Conservation (phyloP, 2,888 invertebrate genomes). For the Agrochola macilenta region DNA sequence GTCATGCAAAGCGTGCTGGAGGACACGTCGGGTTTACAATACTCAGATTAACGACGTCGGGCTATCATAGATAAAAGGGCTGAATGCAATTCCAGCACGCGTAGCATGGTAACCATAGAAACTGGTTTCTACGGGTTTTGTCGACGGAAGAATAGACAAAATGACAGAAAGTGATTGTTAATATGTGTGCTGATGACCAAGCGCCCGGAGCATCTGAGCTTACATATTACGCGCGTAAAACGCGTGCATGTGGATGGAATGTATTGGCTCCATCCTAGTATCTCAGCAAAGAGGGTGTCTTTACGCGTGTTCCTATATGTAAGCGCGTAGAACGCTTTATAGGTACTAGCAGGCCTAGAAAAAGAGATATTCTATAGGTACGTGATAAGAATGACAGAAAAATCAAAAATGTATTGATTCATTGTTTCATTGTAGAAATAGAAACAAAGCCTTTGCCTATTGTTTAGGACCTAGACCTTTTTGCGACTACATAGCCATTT, state of each 20-base stretch:
- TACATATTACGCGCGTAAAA: too few species aligned
- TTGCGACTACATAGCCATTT: neutral
- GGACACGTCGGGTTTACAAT: neutral
- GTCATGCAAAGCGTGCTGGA: neutral
- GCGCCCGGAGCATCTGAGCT: neutral
- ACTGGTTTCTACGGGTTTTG: too few species aligned
- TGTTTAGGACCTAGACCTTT: too few species aligned
- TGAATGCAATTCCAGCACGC: neutral
- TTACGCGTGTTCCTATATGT: neutral
- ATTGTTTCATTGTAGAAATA: neutral
- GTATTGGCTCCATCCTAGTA: neutral
- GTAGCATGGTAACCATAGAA: too few species aligned
- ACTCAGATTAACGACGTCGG: neutral
- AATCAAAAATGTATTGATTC: neutral
- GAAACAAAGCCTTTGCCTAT: too few species aligned
- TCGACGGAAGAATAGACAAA: too few species aligned
- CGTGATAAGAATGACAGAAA: neutral
- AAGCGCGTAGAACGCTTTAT: neutral
- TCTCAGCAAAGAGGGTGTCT: too few species aligned
- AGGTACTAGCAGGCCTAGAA: neutral
- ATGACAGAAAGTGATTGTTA: too few species aligned
- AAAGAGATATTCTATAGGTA: neutral
- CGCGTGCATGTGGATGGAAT: too few species aligned
- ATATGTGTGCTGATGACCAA: too few species aligned
- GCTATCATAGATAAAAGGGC: neutral